phyloP scores from a whole-genome alignment of 2,797 vertebrate genomes.

The Xenops minutus region DNA sequence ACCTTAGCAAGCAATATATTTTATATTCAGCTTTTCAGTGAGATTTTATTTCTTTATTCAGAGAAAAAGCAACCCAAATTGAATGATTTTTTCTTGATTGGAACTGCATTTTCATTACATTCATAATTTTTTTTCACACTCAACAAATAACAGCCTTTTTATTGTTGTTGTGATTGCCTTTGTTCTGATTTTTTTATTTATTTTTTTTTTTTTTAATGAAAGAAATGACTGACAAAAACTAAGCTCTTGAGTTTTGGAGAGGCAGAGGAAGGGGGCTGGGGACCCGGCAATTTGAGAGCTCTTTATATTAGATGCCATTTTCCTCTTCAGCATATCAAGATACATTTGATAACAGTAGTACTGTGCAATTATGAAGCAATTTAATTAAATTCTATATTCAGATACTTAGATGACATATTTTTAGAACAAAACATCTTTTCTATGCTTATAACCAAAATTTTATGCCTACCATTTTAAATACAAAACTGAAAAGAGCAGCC shows the following conservation, averaged over 20 bases:
- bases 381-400: background rate
- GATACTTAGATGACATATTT: background rate
- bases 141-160: background rate
- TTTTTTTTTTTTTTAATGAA: background rate
- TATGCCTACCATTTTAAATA: background rate
- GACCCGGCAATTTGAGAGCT: background rate
- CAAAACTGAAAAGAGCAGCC: background rate
- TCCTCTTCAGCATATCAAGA: background rate
- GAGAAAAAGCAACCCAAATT: background rate
- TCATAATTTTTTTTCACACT: background rate
- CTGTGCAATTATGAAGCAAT: background rate
- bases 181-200: background rate
- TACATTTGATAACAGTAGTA: background rate
- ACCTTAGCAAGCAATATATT: background rate
- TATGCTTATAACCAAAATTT: background rate
- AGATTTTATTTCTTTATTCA: background rate
- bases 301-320: background rate
- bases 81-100: background rate
- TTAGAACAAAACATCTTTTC: background rate
- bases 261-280: accelerated
- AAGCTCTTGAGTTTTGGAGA: background rate
- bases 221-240: background rate
- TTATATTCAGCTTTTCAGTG: accelerated
- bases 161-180: background rate
- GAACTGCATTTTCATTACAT: background rate